phyloP scores from a whole-genome alignment of 2,797 vertebrate species.

The Hylomyscus alleni region DNA sequence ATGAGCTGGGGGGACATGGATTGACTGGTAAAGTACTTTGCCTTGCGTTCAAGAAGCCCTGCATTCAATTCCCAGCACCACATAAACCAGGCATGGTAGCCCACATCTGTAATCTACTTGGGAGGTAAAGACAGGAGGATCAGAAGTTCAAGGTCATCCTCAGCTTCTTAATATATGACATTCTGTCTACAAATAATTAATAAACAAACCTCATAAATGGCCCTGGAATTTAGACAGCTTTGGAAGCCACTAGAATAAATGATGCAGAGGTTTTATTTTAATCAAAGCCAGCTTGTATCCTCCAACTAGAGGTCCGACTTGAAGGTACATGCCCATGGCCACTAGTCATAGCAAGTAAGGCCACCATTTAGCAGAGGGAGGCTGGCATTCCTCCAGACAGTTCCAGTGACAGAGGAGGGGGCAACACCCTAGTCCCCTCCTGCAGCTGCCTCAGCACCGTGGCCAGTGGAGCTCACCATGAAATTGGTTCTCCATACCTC shows the following conservation, averaged over 20 bases:
- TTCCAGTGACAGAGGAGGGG: not conserved
- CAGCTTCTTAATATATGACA: not conserved
- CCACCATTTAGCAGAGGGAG: not conserved
- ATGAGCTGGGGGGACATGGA: too few species aligned
- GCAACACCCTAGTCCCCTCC: not conserved
- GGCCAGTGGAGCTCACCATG: constrained; percentile 55
- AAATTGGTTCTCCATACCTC: constrained; percentile 73
- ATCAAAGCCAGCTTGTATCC: not conserved
- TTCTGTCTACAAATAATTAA: not conserved
- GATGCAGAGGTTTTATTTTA: constrained; percentile 8
- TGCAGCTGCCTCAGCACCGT: constrained; percentile 57
- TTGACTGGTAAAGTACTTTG: not conserved
- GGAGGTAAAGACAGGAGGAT: not conserved
- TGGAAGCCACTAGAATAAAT: constrained; percentile 3
- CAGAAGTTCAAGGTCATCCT: not conserved
- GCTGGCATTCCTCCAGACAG: not conserved
- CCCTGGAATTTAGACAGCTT: not conserved
- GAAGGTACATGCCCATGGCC: not conserved
- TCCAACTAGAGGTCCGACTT: not conserved
- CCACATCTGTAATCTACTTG: not conserved
- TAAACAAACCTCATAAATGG: not conserved
- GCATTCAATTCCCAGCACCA: not conserved
- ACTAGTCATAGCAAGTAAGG: not conserved
- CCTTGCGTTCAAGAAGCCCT: not conserved
- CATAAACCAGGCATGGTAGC: not conserved